A percentile compares a stretch with the other conserved stretches of the same genome.
These are phyloP conservation scores for Epinotia demarniana DNA, from an alignment of 2,888 invertebrate species.

Conservation along the genomic window DNA sequence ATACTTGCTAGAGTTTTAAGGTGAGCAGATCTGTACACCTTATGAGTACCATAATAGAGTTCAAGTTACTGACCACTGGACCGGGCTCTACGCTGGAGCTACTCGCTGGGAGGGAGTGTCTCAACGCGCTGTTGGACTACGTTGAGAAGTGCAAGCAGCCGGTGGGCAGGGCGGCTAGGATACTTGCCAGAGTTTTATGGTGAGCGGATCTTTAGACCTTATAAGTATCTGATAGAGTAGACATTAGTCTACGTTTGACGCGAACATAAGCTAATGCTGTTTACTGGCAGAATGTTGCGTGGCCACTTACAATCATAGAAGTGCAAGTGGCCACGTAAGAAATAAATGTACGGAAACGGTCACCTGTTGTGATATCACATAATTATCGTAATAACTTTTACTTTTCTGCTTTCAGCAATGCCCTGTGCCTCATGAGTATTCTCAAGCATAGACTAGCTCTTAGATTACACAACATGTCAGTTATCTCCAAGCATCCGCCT, in stretches of 20 bases:
- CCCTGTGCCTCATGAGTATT: conserved; percentile 81
- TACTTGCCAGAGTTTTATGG: conserved; percentile 83
- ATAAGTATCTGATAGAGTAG: background rate
- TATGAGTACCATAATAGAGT: background rate
- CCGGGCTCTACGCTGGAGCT: conserved; percentile 67
- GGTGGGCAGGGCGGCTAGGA: conserved; percentile 77
- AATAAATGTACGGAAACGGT: too few species aligned
- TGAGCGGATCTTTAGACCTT: conserved; percentile 50
- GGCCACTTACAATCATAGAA: too few species aligned
- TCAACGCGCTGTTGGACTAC: conserved; percentile 77
- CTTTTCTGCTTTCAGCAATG: conserved; percentile 74
- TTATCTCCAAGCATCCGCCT: conserved; percentile 71
- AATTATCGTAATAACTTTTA: background rate
- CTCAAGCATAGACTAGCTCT: conserved; percentile 83
- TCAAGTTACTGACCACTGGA: conserved; percentile 47
- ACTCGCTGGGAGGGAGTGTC: conserved; percentile 68
- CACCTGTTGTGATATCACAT: too few species aligned
- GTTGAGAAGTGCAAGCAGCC: conserved; percentile 76
- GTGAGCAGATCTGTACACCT: conserved; percentile 56
- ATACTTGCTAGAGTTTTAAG: conserved; percentile 82
- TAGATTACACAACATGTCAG: conserved; percentile 77
- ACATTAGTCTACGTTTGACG: too few species aligned
- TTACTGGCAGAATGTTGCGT: too few species aligned
- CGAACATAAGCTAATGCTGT: too few species aligned
- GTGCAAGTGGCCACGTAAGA: too few species aligned